These are phyloP conservation scores for Plecotus auritus DNA, from an alignment of 2,113 vertebrate genomes.

Conservation along the genomic window DNA sequence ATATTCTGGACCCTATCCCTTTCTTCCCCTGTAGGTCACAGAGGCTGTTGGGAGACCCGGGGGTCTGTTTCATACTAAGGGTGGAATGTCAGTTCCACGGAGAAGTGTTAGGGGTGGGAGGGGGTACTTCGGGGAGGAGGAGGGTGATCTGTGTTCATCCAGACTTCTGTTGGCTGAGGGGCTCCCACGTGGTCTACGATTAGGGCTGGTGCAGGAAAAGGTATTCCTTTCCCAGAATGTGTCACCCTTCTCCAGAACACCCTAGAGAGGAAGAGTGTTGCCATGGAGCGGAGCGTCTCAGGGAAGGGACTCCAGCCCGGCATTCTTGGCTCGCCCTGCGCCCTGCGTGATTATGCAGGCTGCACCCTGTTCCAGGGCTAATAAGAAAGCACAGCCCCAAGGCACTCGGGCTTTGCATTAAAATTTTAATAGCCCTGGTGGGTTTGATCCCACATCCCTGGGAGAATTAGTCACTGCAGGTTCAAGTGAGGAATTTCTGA, in stretches of 20 bases:
- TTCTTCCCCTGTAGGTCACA: not conserved
- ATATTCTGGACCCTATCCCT: not conserved
- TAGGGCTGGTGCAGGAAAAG: not conserved
- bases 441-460: conserved; percentile 66
- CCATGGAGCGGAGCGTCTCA: not conserved
- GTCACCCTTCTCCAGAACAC: not conserved
- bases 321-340: not conserved
- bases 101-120: not conserved
- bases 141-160: not conserved
- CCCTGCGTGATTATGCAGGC: not conserved
- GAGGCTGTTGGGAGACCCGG: not conserved
- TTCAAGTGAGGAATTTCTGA: conserved; percentile 58
- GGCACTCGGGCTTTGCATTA: conserved; percentile 38
- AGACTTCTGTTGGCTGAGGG: not conserved
- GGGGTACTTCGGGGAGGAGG: too few species aligned
- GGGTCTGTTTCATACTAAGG: not conserved
- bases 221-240: not conserved
- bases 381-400: conserved; percentile 45
- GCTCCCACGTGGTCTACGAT: not conserved
- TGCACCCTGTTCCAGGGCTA: not conserved
- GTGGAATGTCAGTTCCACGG: not conserved
- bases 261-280: not conserved
- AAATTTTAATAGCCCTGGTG: conserved; percentile 59
- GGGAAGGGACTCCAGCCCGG: not conserved
- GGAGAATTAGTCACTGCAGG: conserved; percentile 61